Percentiles rank a stretch among this genome's conserved stretches.
Evolutionary conservation across 2,888 invertebrate genomes (phyloP).

Genomic region (Tetrapedia diversipes): DNA sequence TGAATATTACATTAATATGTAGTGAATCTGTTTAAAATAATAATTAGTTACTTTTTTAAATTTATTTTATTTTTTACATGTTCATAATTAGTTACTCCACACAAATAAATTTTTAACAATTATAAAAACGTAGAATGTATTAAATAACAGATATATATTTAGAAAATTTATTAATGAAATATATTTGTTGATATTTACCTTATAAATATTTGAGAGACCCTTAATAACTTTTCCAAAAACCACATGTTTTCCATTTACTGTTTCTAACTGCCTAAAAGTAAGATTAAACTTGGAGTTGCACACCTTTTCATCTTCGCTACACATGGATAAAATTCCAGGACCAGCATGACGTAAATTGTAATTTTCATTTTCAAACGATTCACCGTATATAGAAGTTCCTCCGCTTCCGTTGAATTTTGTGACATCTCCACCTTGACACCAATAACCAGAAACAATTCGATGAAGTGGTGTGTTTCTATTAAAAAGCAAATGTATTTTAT

Average conservation of each 20-base stretch:
- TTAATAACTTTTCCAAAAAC: conserved; percentile 85
- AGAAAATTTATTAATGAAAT: neutral
- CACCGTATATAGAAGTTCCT: conserved; percentile 83
- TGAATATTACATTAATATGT: neutral
- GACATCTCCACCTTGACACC: conserved; percentile 86
- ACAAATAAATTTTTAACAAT: too few relatives aligned
- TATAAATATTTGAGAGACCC: conserved; percentile 72
- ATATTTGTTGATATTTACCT: conserved; percentile 65
- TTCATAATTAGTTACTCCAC: too few relatives aligned
- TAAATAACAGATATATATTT: neutral
- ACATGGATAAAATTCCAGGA: conserved; percentile 85
- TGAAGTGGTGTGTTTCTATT: conserved; percentile 83
- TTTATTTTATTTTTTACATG: too few relatives aligned
- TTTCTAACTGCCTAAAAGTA: conserved; percentile 84
- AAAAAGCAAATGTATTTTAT: conserved; percentile 15
- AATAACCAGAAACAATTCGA: conserved; percentile 85
- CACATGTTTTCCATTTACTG: conserved; percentile 84
- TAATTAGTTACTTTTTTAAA: neutral
- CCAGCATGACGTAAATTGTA: conserved; percentile 83
- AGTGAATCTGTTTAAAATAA: neutral
- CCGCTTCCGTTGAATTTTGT: conserved; percentile 85
- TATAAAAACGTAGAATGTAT: neutral
- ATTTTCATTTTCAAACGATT: conserved; percentile 82
- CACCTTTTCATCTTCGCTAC: conserved; percentile 79
- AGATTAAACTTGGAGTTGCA: conserved; percentile 85